Base-by-base conservation (phyloP, 2,113 vertebrate genomes). In the Callaeas wilsoni region DNA sequence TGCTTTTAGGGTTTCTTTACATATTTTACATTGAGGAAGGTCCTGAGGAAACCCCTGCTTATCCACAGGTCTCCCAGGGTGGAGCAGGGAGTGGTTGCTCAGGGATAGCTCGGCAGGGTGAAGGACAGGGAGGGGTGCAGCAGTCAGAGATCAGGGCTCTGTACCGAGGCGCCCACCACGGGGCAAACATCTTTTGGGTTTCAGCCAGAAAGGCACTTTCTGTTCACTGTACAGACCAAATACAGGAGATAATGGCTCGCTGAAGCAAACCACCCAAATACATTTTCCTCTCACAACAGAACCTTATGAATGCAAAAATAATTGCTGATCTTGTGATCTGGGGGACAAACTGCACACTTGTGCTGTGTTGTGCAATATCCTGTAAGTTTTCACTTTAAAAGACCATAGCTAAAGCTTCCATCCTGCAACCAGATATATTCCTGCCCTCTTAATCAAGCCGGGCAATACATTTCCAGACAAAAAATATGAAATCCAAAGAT, bases 361-460 rank as follows among this genome's bases (percentile, higher is more conserved):
- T 42, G 52, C 32, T 4, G 4, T 12, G 12, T 90, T 93, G 83
- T 82, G 88, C 90, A 96, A 96, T 55, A 95, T 93, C 96, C 95
- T 94, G 83, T 42, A 30, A 63, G n/a, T 78, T 96, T 92, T 84
- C 32, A 35, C 85, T 81, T 94, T 44, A 41, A 63, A 87, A 71
- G 29, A 44, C 39, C 68, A 50, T 3, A 59, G 59, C 83, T 77
- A 41, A 56, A 88, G 17, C 79, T 74, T 35, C 68, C 41, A 4
- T 64, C 67, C 74, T 74, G 35, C 49, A 60, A 33, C 18, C 4
- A 2, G 52, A 30, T 74, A 5, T 11, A n/a, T 65, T 63, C 60
- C 65, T 89, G 44, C 41, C 44, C 14, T 73, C 39, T 50, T 55
- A 30, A 68, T 70, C 29, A 41, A 57, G 41, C 76, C 41, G 2